These are phyloP conservation scores for Okamejei kenojei DNA, from an alignment of 2,797 vertebrate genomes.

Conservation along the genomic window DNA sequence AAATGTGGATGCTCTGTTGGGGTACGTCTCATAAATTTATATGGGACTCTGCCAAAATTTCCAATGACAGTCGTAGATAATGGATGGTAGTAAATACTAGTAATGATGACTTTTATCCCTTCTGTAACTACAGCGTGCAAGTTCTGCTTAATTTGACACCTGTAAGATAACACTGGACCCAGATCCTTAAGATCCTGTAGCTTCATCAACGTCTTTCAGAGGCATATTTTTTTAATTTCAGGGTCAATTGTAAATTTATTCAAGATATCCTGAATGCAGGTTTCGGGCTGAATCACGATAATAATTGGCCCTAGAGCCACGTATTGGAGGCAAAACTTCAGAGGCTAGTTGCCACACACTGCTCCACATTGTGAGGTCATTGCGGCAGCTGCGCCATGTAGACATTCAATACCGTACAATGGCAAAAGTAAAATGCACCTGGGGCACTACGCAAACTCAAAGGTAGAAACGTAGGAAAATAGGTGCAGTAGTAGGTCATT, in stretches of 20 bases:
- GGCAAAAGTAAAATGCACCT: too few species aligned
- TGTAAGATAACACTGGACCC: not conserved
- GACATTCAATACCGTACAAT: too few species aligned
- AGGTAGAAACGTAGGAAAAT: too few species aligned
- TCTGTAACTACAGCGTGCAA: not conserved
- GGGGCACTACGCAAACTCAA: too few species aligned
- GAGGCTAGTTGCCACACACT: too few species aligned
- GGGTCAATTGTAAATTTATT: not conserved
- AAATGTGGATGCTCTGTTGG: not conserved
- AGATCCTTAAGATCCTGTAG: not conserved
- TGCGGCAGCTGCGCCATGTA: too few species aligned
- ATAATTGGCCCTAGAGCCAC: too few species aligned
- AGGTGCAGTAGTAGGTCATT: too few species aligned
- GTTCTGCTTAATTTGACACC: not conserved
- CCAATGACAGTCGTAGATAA: not conserved
- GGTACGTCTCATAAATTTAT: not conserved
- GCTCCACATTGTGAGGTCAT: too few species aligned
- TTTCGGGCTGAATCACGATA: too few species aligned
- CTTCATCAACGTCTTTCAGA: not conserved
- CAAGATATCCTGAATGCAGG: not conserved
- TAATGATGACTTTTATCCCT: not conserved
- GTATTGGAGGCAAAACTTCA: too few species aligned
- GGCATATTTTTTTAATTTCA: not conserved
- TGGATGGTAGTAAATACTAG: not conserved
- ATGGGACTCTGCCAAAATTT: not conserved